These are phyloP conservation scores for Rutilus rutilus DNA, from an alignment of 2,113 vertebrate species.

Conservation along the genomic window DNA sequence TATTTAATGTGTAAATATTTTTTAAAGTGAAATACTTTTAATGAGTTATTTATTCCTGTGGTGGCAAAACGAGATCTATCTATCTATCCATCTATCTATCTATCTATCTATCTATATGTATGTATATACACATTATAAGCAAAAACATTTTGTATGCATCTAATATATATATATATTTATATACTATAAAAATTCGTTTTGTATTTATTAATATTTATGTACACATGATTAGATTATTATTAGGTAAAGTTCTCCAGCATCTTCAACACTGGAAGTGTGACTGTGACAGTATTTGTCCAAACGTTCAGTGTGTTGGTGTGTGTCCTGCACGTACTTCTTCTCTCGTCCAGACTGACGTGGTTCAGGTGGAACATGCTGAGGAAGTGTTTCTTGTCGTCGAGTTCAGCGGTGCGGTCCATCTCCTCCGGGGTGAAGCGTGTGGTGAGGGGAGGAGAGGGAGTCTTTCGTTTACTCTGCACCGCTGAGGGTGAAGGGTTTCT, in stretches of 20 bases:
- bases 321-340: slow-evolving; percentile 79
- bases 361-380: slow-evolving; percentile 93
- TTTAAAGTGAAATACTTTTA: too few species aligned
- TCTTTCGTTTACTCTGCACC: slow-evolving; percentile 83
- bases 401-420: slow-evolving; percentile 92
- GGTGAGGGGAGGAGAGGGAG: slow-evolving; percentile 80
- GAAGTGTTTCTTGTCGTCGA: slow-evolving; percentile 96
- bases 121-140: too few species aligned
- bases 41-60: too few species aligned
- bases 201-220: background rate
- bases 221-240: background rate
- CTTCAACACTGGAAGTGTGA: background rate
- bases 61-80: too few species aligned
- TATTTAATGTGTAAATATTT: too few species aligned
- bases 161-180: too few species aligned
- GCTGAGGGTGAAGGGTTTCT: slow-evolving; percentile 86
- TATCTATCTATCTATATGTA: too few species aligned
- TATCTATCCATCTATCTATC: too few species aligned
- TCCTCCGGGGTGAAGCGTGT: slow-evolving; percentile 94
- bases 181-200: background rate
- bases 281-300: background rate
- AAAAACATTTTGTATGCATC: too few species aligned
- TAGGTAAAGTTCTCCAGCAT: background rate
- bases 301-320: background rate
- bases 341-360: slow-evolving; percentile 89